Evolutionary conservation across 2,113 vertebrate species (phyloP), one percentile per base, ranked within the genome.

Genomic region (Eclectus roratus): DNA sequence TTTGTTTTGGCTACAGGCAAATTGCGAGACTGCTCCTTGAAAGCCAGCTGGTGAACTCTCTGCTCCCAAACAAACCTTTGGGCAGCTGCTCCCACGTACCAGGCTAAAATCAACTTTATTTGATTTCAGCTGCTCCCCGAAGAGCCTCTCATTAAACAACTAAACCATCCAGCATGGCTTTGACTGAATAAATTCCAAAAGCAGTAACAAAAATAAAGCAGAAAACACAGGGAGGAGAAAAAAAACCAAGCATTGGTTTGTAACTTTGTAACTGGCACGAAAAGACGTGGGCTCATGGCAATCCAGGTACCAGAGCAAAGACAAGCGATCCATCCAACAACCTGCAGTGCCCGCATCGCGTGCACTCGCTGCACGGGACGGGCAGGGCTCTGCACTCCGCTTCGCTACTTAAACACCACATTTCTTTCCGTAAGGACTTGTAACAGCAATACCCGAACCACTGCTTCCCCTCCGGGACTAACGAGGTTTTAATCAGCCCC

Each of bases 81-180:
- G 70, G 70, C 69, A 69, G 25, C 0, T 3, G 28, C 64, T 71
- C 27, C 2, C 20, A 50, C 0, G 3, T 19, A n/a, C 35, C 58
- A 8, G 69, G 18, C 47, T 37, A 13, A 64, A 69, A 0, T 46
- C 53, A 65, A 2, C 53, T n/a, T 46, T 1, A 4, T 10, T 41
- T 43, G 1, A 5, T 13, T 14, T 27, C 68, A 58, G 31, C 70
- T 0, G 2, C 39, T 65, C 17, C 41, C 58, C 6, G 0, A 14
- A 3, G 13, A 31, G 43, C 50, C 33, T 13, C 6, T 37, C 19
- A 3, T 24, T 12, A 29, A 53, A 23, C 13, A 11, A 11, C 13
- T 5, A 11, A 11, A n/a, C 28, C 10, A 0, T 1, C 25, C 39
- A 1, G 58, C 7, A 0, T 0, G 20, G 21, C 33, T 71, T 5